Evolutionary conservation across 2,113 vertebrate genomes (phyloP).

Genomic region (Cynocephalus volans): DNA sequence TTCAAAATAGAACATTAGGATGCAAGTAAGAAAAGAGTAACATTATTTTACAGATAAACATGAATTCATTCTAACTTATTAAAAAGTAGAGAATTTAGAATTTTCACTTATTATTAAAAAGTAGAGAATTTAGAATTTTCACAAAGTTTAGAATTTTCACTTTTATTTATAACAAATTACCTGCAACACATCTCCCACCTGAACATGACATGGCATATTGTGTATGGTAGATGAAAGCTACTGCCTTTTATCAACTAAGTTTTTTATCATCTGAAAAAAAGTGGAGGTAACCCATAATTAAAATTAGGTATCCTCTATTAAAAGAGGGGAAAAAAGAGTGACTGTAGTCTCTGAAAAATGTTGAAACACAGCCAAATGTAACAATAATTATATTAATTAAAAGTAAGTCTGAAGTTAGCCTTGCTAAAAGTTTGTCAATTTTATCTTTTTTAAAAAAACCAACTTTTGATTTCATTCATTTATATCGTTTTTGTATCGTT

Average conservation of each 20-base stretch:
- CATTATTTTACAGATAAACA: not conserved
- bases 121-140: no score
- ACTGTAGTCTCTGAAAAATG: not conserved
- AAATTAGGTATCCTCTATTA: not conserved
- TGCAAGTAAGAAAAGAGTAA: not conserved
- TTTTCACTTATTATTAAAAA: no score
- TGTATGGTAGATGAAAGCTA: not conserved
- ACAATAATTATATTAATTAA: not conserved
- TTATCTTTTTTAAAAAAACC: no score
- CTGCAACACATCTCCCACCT: not conserved
- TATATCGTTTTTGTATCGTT: no score
- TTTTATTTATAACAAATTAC: not conserved
- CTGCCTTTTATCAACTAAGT: not conserved
- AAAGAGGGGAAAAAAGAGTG: not conserved
- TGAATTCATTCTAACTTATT: not conserved
- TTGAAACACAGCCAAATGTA: not conserved
- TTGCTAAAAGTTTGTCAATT: no score
- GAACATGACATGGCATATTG: not conserved
- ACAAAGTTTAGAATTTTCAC: not conserved
- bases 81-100: not conserved
- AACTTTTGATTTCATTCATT: no score
- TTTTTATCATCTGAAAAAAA: not conserved
- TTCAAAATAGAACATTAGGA: not conserved
- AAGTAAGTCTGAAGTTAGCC: no score
- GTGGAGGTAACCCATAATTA: not conserved